These are phyloP conservation scores for Origma solitaria DNA, from an alignment of 2,113 vertebrate genomes.

Conservation along the genomic window DNA sequence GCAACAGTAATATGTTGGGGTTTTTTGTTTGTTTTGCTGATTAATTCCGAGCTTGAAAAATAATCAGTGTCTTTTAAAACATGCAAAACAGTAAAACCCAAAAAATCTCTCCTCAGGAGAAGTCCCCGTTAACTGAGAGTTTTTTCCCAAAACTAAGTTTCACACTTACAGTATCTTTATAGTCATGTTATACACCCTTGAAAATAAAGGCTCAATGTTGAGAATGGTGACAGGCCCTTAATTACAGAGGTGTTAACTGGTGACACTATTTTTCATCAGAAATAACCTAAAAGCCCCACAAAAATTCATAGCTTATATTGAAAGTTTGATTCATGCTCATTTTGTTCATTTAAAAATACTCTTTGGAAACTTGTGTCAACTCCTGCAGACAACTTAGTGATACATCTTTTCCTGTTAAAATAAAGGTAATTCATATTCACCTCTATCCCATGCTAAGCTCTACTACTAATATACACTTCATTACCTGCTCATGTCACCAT, in stretches of 20 bases:
- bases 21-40: not conserved
- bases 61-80: not conserved
- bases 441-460: conserved; percentile 75
- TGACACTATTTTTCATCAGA: conserved; percentile 45
- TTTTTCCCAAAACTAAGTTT: conserved; percentile 29
- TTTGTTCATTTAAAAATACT: conserved; percentile 81
- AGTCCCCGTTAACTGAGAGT: conserved; percentile 5
- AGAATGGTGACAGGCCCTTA: conserved; percentile 57
- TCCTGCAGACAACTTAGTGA: conserved; percentile 76
- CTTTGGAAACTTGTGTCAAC: conserved; percentile 87
- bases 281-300: not conserved
- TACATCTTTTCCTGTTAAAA: conserved; percentile 71
- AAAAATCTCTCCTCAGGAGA: not conserved
- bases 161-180: not conserved
- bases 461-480: conserved; percentile 73
- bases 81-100: not conserved
- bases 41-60: conserved; percentile 32
- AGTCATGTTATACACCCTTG: conserved; percentile 57
- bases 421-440: conserved; percentile 66
- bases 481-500: conserved; percentile 78
- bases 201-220: conserved; percentile 66
- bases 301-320: conserved; percentile 86
- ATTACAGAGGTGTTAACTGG: conserved; percentile 49
- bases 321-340: conserved; percentile 71
- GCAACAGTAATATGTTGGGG: not conserved